Conservation (phyloP, 2,113 vertebrate genomes). For the Riparia riparia region DNA sequence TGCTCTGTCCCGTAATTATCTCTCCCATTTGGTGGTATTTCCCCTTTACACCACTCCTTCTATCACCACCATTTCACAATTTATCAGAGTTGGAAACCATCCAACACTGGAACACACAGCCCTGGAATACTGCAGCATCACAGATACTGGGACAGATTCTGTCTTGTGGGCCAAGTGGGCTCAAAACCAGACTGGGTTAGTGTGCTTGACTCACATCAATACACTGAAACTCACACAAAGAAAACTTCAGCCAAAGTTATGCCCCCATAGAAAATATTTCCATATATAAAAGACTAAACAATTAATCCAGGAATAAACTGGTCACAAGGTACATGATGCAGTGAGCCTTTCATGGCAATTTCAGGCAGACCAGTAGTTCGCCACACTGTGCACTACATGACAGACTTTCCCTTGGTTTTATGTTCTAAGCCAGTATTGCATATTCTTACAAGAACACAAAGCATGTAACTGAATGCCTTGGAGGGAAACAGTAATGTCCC, state of each 20-base stretch:
- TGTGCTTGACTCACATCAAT: background rate
- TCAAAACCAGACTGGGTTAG: background rate
- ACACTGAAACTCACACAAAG: background rate
- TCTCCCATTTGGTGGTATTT: background rate
- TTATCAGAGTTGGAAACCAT: background rate
- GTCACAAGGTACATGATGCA: background rate
- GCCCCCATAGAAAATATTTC: background rate
- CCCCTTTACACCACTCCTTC: background rate
- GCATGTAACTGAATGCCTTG: background rate
- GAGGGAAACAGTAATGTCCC: rapidly evolving
- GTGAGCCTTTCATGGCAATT: background rate
- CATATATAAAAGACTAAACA: background rate
- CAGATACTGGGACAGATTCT: background rate
- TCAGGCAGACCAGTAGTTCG: background rate
- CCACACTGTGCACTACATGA: background rate
- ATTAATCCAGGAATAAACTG: background rate
- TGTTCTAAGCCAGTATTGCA: background rate
- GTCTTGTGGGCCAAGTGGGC: background rate
- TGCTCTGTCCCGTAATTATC: background rate
- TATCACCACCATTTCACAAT: background rate
- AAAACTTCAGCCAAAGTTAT: background rate
- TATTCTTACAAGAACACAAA: background rate
- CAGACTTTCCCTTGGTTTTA: background rate
- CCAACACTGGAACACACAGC: background rate
- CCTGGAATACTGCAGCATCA: background rate